These are phyloP conservation scores for Phaenicophaeus curvirostris DNA, from an alignment of 2,797 vertebrate species.

Conservation along the genomic window DNA sequence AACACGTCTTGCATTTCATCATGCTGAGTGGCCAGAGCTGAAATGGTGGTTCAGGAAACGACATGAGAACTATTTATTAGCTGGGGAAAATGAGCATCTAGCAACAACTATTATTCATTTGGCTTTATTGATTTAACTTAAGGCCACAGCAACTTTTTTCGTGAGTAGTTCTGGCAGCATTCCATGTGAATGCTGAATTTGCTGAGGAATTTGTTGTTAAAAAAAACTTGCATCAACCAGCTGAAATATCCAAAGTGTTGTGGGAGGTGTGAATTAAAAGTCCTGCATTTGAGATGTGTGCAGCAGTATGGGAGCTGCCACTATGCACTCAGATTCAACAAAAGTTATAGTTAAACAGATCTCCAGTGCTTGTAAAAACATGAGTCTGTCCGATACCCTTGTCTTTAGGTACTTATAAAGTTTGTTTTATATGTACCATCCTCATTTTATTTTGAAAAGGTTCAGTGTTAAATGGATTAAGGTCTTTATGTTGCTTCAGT, in stretches of 20 bases:
- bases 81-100: slow-evolving; percentile 26
- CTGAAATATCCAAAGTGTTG: neutral
- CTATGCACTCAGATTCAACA: neutral
- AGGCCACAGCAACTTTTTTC: neutral
- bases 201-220: neutral
- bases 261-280: neutral
- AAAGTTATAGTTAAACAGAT: accelerated
- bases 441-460: neutral
- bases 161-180: neutral
- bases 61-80: neutral
- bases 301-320: neutral
- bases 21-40: neutral
- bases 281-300: neutral
- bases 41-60: neutral
- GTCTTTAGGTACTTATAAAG: neutral
- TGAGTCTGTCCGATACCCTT: neutral
- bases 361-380: neutral
- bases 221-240: neutral
- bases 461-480: neutral
- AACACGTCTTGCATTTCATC: neutral
- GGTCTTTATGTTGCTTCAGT: neutral
- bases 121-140: neutral
- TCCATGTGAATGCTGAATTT: neutral
- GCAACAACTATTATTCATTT: slow-evolving; percentile 2
- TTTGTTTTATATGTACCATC: neutral